These are phyloP conservation scores for Sebastes taczanowskii DNA, from an alignment of 2,797 vertebrate genomes.

Conservation along the genomic window DNA sequence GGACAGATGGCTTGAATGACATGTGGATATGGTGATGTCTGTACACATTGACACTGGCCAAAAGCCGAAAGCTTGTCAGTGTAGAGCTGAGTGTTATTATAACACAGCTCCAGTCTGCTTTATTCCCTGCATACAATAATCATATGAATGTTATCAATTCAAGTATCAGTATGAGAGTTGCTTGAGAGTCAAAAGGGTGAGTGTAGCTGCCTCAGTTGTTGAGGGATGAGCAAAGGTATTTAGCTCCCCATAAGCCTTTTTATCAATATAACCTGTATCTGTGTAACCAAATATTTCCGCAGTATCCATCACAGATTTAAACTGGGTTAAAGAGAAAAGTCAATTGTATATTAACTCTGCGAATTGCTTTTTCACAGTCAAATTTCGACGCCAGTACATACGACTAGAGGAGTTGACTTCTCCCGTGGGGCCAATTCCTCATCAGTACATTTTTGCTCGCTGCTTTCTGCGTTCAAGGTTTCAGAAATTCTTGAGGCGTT, in stretches of 20 bases:
- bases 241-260: constrained; percentile 39
- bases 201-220: constrained; percentile 24
- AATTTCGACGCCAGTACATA: not conserved
- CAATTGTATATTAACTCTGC: constrained; percentile 26
- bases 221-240: constrained; percentile 41
- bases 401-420: not conserved
- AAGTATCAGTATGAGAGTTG: constrained; percentile 24
- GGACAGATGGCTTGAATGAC: constrained; percentile 16
- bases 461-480: constrained; percentile 9
- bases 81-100: constrained; percentile 15
- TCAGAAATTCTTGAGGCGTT: not conserved
- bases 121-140: constrained; percentile 5
- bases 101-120: not conserved
- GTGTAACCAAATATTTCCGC: constrained; percentile 36
- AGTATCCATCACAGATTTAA: constrained; percentile 40
- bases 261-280: constrained; percentile 31
- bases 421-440: constrained; percentile 1
- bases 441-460: constrained; percentile 2
- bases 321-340: constrained; percentile 35
- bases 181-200: constrained; percentile 30
- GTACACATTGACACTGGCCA: not conserved
- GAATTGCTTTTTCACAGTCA: constrained; percentile 32
- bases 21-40: not conserved
- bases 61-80: not conserved
- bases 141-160: constrained; percentile 19